Evolutionary conservation across 2,888 invertebrate species (phyloP), one percentile per base, ranked within the genome.

Genomic region (Cephus runcator): DNA sequence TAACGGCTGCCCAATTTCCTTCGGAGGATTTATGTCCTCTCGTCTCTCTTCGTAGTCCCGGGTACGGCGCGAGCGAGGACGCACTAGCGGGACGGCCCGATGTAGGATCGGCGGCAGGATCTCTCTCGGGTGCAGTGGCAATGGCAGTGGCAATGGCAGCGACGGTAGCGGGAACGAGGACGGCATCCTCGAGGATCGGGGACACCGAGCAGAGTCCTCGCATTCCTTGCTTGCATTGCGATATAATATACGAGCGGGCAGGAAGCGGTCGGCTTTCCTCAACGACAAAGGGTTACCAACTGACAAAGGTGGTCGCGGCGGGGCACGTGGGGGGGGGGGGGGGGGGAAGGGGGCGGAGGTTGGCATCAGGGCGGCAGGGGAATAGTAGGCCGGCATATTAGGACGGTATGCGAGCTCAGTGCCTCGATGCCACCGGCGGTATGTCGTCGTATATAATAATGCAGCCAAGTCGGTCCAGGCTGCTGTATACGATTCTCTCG

Each of bases 241-340:
- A 90, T 90, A 87, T 90, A 90, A 90, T 90, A 90, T 90, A 90
- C 88, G 90, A 88, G 87, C 87, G 87, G 84, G 83, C 83, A 87
- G 86, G 83, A 86, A 86, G 84, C 88, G 84, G 89, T 89, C 90
- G 89, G 89, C 89, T 88, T 89, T 86, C 85, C 87, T 86, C 84
- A 85, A 86, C 88, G 88, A 90, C 90, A 90, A 89, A 89, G 89
- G 88, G 81, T 79, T 75, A 76, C 78, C 77, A 76, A 79, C 79
- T 80, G 80, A 80, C 80, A 77, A 79, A 80, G 78, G 80, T 73
- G 56, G 56, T 56, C 56, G 23, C 56, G 56, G 23, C 56, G 23
- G 56, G 56, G 56, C 30, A 40, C 69, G 35, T 71, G 35, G 35
- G 40, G 35, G 74, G 35, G 73, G 75, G 35, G 40, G 35, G 35